Evolutionary conservation across 37 sponge, comb jelly and placozoan genomes (phyloP), one percentile per base, ranked within the genome.

Genomic region (Crambe crambe): DNA sequence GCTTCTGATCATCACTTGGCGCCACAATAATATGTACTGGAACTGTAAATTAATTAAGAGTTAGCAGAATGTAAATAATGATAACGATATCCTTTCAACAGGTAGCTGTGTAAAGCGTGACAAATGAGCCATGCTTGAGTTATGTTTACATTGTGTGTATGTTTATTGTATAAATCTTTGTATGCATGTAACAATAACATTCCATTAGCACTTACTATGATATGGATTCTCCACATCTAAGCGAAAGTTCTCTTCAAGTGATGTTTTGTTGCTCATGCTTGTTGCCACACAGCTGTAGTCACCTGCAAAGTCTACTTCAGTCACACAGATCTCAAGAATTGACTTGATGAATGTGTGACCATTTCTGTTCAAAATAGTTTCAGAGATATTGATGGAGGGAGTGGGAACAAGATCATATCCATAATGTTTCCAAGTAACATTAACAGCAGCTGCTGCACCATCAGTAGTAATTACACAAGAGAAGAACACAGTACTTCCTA

Each of bases 201-300:
- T n/a, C n/a, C n/a, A n/a, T n/a, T n/a, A n/a, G n/a, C n/a, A n/a
- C n/a, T n/a, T n/a, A n/a, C n/a, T n/a, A n/a, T n/a, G n/a, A n/a
- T n/a, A n/a, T n/a, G n/a, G n/a, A n/a, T n/a, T n/a, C n/a, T n/a
- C n/a, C n/a, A n/a, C n/a, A 30, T 65, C 66, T 12, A 65, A 17
- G 5, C 3, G 35, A 32, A 65, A 65, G 2, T 26, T 65, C 35
- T 65, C 66, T 65, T 30, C 51, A 23, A 62, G 4, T 61, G 29
- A 37, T 4, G 12, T 17, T 68, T 29, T n/a, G 27, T 29, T 8
- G 15, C 64, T n/a, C n/a, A n/a, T n/a, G n/a, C 36, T 37, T 9
- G 35, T n/a, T 6, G 82, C 82, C 1, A 61, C 27, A 30, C 84
- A 83, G 42, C 58, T 68, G 58, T 83, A 83, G 38, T 68, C 38